phyloP scores from a whole-genome alignment of 2,888 invertebrate species.

The Malacosoma neustria region DNA sequence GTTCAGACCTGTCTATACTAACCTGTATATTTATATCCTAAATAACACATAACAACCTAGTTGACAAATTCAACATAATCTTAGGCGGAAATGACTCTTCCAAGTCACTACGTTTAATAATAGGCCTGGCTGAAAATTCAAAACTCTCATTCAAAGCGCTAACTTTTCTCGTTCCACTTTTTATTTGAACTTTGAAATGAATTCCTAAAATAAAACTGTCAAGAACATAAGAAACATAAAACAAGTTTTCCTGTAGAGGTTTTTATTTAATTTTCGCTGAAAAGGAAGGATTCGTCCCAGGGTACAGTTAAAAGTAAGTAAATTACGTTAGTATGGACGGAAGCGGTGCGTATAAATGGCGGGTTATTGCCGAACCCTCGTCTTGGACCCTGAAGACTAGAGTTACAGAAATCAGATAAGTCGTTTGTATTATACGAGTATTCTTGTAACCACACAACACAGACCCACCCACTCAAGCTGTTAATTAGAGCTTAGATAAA shows the following conservation, averaged over 20 bases:
- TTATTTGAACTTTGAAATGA: not conserved
- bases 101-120: not conserved
- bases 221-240: not conserved
- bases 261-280: not conserved
- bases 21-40: too few relatives aligned
- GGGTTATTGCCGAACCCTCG: slow-evolving; percentile 44
- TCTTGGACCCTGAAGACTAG: too few relatives aligned
- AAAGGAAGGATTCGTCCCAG: slow-evolving; percentile 15
- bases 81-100: too few relatives aligned
- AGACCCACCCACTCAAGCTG: too few relatives aligned
- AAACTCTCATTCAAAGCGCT: not conserved
- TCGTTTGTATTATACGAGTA: too few relatives aligned
- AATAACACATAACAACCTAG: too few relatives aligned
- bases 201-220: not conserved
- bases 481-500: too few relatives aligned
- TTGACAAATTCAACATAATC: too few relatives aligned
- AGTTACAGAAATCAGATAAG: too few relatives aligned
- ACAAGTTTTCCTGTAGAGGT: not conserved
- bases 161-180: not conserved
- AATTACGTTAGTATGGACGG: slow-evolving; percentile 20
- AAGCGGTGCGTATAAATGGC: slow-evolving; percentile 33
- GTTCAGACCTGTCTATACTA: too few relatives aligned
- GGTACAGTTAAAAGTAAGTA: slow-evolving; percentile 26
- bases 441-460: too few relatives aligned
- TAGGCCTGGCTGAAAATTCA: not conserved